A percentile compares a stretch with the other conserved stretches of the same genome.
These are phyloP conservation scores for Drosophila pseudoobscura DNA, from an alignment of 1,140 invertebrate genomes.

Conservation along the genomic window DNA sequence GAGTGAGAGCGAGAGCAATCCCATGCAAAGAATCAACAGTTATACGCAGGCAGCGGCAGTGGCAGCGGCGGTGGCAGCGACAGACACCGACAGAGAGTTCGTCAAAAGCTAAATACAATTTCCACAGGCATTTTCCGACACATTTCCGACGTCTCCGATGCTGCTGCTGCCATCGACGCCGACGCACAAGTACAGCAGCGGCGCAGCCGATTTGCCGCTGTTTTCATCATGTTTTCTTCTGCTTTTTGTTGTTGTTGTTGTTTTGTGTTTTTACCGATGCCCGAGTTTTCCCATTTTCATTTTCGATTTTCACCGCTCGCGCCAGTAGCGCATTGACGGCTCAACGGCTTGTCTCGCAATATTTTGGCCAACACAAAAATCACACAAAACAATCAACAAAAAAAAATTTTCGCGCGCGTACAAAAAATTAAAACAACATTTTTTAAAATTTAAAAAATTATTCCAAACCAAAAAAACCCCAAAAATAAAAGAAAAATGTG, in stretches of 20 bases:
- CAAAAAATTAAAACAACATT: constrained; percentile 9
- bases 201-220: constrained; percentile 61
- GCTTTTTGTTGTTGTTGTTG: too few species aligned
- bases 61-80: constrained; percentile 19
- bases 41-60: constrained; percentile 46
- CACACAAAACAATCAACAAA: constrained; percentile 13
- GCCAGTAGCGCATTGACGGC: constrained; percentile 82
- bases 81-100: constrained; percentile 41
- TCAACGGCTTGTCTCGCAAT: constrained; percentile 78
- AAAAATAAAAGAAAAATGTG: constrained; percentile 8
- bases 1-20: constrained; percentile 21
- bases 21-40: constrained; percentile 64
- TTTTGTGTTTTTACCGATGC: constrained; percentile 52
- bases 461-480: not conserved
- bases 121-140: constrained; percentile 67
- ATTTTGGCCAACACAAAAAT: constrained; percentile 43
- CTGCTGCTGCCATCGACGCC: constrained; percentile 53
- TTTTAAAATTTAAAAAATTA: constrained; percentile 27
- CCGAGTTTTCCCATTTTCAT: constrained; percentile 78
- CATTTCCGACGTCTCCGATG: constrained; percentile 56
- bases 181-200: constrained; percentile 47
- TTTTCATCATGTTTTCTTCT: constrained; percentile 54
- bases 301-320: constrained; percentile 77
- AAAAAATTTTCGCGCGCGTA: constrained; percentile 24
- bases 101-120: constrained; percentile 53